A percentile compares a stretch with the other conserved stretches of the same genome.
Conservation (phyloP, 1,140 invertebrate genomes). For the Halesus radiatus region DNA sequence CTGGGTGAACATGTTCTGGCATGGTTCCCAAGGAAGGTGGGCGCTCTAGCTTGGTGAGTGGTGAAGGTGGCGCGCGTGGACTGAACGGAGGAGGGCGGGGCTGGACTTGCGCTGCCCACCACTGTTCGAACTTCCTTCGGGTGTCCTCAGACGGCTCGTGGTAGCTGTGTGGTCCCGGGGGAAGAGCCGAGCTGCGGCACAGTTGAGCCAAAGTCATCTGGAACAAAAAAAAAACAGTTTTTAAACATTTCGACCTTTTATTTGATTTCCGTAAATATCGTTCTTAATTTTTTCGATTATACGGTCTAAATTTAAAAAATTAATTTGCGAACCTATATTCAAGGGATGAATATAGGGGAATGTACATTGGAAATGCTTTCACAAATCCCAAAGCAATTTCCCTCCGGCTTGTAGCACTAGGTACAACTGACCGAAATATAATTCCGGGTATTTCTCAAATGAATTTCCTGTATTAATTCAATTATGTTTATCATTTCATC, state of each 20-base stretch:
- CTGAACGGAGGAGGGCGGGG: slow-evolving; percentile 73
- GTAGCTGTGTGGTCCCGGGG: slow-evolving; percentile 68
- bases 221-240: slow-evolving; percentile 60
- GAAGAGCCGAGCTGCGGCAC: slow-evolving; percentile 76
- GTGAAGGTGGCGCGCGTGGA: slow-evolving; percentile 70
- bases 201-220: slow-evolving; percentile 84
- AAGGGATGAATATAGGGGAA: background rate
- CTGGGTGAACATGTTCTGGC: slow-evolving; percentile 74
- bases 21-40: slow-evolving; percentile 66
- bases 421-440: slow-evolving; percentile 15
- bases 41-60: slow-evolving; percentile 67
- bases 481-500: slow-evolving; percentile 24
- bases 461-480: slow-evolving; percentile 7
- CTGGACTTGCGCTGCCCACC: slow-evolving; percentile 78
- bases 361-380: background rate
- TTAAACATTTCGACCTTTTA: background rate
- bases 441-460: slow-evolving; percentile 10
- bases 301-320: too few relatives aligned
- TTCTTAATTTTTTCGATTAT: too few relatives aligned
- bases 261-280: background rate
- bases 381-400: slow-evolving; percentile 34
- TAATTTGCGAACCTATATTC: too few relatives aligned
- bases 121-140: slow-evolving; percentile 83
- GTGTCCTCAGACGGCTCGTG: slow-evolving; percentile 82
- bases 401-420: background rate